These are phyloP conservation scores for Harpalus rubripes DNA, from an alignment of 2,888 invertebrate genomes.

Conservation along the genomic window DNA sequence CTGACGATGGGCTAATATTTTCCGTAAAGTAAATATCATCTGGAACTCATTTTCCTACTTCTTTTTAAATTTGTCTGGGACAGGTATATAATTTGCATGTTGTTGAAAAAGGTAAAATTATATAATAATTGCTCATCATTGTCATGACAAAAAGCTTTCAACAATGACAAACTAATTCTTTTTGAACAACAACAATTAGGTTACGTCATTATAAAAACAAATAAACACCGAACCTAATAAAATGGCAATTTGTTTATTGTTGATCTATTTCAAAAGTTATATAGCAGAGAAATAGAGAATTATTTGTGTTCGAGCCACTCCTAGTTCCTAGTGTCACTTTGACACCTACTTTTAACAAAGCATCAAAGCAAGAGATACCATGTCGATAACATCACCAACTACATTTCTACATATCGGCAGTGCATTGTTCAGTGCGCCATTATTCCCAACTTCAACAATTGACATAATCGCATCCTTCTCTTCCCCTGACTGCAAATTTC, in stretches of 20 bases:
- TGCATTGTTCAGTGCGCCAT: conserved; percentile 49
- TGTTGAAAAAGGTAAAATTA: conserved; percentile 9
- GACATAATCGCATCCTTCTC: conserved; percentile 64
- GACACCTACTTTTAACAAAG: conserved; percentile 10
- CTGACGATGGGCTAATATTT: too few relatives aligned
- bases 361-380: conserved; percentile 1
- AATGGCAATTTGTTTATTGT: conserved; percentile 12
- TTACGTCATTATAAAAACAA: conserved; percentile 19
- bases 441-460: conserved; percentile 65
- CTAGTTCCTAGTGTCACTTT: conserved; percentile 9
- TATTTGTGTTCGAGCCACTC: background rate
- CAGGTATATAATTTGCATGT: background rate
- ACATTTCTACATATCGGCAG: conserved; percentile 42
- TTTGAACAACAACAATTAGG: conserved; percentile 25
- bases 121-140: conserved; percentile 15
- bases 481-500: conserved; percentile 58
- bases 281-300: background rate
- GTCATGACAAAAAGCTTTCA: conserved; percentile 15
- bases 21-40: too few relatives aligned
- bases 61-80: background rate
- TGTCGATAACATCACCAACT: conserved; percentile 18
- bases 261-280: conserved; percentile 15
- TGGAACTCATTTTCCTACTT: too few relatives aligned
- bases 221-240: background rate
- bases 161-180: conserved; percentile 10